Base-by-base conservation (phyloP, 1,140 invertebrate genomes). In the Sycophila sp. region DNA sequence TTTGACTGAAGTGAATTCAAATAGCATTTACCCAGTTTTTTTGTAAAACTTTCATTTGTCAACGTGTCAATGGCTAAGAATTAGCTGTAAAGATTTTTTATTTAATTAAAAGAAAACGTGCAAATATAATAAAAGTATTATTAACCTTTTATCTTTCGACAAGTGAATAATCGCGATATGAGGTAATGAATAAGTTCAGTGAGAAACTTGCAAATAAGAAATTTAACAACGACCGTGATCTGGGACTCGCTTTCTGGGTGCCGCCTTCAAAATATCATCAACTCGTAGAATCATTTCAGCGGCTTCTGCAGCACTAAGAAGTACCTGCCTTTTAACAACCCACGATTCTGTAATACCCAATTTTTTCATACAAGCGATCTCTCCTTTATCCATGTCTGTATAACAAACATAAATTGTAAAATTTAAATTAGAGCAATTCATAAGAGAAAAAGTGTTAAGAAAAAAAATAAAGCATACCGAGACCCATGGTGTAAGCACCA, bases 241-340 rank as follows among this genome's bases (percentile, higher is more conserved):
- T 68, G 92, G 92, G 0, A 91, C 90, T 56, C 98, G 92, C 79
- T 93, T 93, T 69, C 98, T 91, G 2, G 98, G 98, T 32, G 98
- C 97, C 38, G 96, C 91, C 81, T 93, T 97, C 26, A 99, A 93
- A 70, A 99, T 99, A 85, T 98, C 93, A 84, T 99, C 98, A 2
- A 99, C 98, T 47, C 98, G 91, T 8, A 99, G 87, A 80, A 99
- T 99, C 95, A 99, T 98, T 88, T 99, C 98, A 0, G 98, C 98
- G 4, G 98, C 98, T 88, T 99, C 98, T 0, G 96, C 87, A 5
- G 97, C 98, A 40, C 96, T 98, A 64, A 98, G 76, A 40, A 99
- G 85, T 10, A 99, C 96, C 85, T 99, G 97, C 28, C 95, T 88
- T 84, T 99, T 99, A 0, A 99, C 97, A 17, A 94, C 94, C 87